These are phyloP conservation scores for Drosophila mojavensis DNA, from an alignment of 1,140 invertebrate genomes.

Conservation along the genomic window DNA sequence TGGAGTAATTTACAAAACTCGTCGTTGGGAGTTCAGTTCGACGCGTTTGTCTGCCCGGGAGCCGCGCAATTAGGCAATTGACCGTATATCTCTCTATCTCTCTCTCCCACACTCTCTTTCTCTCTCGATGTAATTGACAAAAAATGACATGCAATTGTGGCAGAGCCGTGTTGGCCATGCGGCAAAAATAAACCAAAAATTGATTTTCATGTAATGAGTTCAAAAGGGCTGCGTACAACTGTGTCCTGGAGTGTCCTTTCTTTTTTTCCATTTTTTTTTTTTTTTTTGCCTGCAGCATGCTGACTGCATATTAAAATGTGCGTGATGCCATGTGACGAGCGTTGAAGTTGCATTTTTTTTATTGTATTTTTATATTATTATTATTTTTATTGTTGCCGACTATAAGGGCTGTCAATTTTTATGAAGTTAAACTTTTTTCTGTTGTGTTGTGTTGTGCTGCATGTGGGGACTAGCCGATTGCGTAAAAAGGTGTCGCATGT, in stretches of 20 bases:
- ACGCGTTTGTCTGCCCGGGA: conserved; percentile 68
- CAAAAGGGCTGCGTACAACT: conserved; percentile 52
- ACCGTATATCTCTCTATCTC: conserved; percentile 29
- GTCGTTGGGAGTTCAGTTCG: conserved; percentile 66
- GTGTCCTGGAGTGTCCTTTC: conserved; percentile 31
- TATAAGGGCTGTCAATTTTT: conserved; percentile 73
- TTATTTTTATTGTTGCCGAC: conserved; percentile 24
- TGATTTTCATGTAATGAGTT: conserved; percentile 79
- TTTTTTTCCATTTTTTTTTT: too few relatives aligned
- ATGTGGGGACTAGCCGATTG: conserved; percentile 8
- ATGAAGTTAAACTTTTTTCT: conserved; percentile 66
- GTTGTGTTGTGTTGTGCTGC: background rate
- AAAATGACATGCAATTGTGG: conserved; percentile 67
- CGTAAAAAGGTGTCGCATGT: conserved; percentile 51
- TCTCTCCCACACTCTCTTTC: conserved; percentile 7
- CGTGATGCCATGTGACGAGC: conserved; percentile 65
- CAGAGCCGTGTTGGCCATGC: conserved; percentile 31
- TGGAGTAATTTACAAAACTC: conserved; percentile 80
- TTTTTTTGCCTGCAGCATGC: conserved; percentile 58
- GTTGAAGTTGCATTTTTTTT: conserved; percentile 24
- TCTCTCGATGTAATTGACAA: conserved; percentile 65
- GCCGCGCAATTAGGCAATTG: conserved; percentile 77
- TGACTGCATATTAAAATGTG: conserved; percentile 79
- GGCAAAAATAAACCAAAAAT: conserved; percentile 79
- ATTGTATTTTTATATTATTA: background rate